These are phyloP conservation scores for Amazona ochrocephala DNA, from an alignment of 2,797 vertebrate species.

Conservation along the genomic window DNA sequence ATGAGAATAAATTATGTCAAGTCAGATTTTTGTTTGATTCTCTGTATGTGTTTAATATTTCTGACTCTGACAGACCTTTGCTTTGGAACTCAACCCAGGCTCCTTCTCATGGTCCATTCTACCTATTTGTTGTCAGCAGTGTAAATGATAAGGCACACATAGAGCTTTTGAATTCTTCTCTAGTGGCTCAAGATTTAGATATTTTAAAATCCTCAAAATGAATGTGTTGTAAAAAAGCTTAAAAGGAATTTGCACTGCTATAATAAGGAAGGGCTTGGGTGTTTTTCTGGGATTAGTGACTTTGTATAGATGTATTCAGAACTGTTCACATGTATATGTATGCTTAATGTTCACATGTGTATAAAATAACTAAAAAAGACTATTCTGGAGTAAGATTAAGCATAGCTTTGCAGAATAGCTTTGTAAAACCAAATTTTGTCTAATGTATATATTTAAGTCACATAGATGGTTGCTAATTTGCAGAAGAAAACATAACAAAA, in stretches of 20 bases:
- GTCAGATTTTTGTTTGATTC: neutral
- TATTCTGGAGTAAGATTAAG: neutral
- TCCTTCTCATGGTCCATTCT: neutral
- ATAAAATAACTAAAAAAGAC: neutral
- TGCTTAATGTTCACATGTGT: neutral
- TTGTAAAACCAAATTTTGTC: neutral
- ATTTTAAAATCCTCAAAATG: conserved; percentile 22
- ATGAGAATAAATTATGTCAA: neutral
- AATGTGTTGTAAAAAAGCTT: conserved; percentile 28
- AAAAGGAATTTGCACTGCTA: conserved; percentile 40
- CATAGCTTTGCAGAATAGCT: neutral
- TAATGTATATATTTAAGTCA: neutral
- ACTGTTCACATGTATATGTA: neutral
- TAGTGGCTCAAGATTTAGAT: neutral
- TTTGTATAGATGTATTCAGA: conserved; percentile 2
- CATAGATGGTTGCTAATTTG: neutral
- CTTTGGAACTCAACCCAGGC: neutral
- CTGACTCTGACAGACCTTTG: neutral
- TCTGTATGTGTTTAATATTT: neutral
- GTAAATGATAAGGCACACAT: conserved; percentile 30
- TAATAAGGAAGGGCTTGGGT: neutral
- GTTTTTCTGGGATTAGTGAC: neutral
- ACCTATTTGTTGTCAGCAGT: conserved; percentile 30
- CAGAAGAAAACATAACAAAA: neutral
- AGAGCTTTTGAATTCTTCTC: conserved; percentile 25